phyloP scores from a whole-genome alignment of 2,113 vertebrate species.

The Gopherus flavomarginatus region DNA sequence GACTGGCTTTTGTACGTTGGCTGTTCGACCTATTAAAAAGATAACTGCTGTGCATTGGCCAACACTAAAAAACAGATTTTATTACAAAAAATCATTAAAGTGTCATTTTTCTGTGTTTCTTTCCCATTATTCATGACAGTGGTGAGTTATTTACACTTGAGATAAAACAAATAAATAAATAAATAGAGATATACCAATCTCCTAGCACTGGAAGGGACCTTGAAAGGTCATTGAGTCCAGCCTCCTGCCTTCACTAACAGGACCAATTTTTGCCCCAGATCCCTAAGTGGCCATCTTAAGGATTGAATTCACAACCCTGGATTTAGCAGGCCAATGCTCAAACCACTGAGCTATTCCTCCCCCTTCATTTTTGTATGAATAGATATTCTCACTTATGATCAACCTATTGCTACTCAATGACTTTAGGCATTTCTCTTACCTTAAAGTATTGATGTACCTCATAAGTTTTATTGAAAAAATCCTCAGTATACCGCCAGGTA shows the following conservation, averaged over 20 bases:
- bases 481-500: not conserved
- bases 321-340: no score
- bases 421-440: fast-evolving
- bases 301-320: no score
- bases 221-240: no score
- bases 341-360: no score
- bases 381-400: not conserved
- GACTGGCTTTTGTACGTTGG: not conserved
- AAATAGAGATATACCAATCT: no score
- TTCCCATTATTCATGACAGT: not conserved
- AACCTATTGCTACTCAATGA: not conserved
- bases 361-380: not conserved
- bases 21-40: not conserved
- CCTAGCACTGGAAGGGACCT: no score
- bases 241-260: no score
- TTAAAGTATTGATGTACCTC: not conserved
- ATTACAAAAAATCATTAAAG: not conserved
- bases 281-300: no score
- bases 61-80: no score
- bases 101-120: not conserved
- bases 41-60: no score
- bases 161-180: not conserved
- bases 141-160: not conserved
- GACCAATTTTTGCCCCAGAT: no score
- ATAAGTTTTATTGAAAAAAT: not conserved